These are phyloP conservation scores for Epinotia ramella DNA, from an alignment of 2,888 invertebrate species.

Conservation along the genomic window DNA sequence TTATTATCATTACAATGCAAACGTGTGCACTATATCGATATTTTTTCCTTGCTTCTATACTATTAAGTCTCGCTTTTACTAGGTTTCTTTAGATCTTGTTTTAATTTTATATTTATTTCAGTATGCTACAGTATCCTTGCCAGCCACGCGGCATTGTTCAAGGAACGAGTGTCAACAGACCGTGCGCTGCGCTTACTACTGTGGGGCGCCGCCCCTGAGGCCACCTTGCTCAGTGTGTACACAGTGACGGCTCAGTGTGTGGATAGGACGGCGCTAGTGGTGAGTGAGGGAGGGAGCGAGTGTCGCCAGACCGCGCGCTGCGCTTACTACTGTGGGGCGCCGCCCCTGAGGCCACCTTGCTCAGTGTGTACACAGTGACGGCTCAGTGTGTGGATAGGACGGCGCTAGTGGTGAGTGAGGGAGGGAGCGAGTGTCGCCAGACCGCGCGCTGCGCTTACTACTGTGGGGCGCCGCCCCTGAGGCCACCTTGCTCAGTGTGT, in stretches of 20 bases:
- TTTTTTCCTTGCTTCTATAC: too few species aligned
- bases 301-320: not conserved
- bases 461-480: constrained; percentile 21
- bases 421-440: constrained; percentile 7
- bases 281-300: constrained; percentile 17
- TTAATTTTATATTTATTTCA: not conserved
- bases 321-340: constrained; percentile 10
- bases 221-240: constrained; percentile 18
- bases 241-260: not conserved
- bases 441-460: not conserved
- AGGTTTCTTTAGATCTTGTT: too few species aligned
- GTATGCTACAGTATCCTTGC: constrained; percentile 34
- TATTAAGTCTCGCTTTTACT: too few species aligned
- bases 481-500: constrained; percentile 11
- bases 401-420: constrained; percentile 8
- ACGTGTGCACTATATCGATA: too few species aligned
- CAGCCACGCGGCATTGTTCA: constrained; percentile 10
- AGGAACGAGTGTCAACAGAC: constrained; percentile 9
- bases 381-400: constrained; percentile 13
- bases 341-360: not conserved
- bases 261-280: constrained; percentile 12
- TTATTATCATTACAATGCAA: too few species aligned
- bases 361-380: constrained; percentile 18
- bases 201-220: constrained; percentile 15
- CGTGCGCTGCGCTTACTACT: not conserved